These are phyloP conservation scores for Carettochelys insculpta DNA, from an alignment of 2,113 vertebrate species.

Conservation along the genomic window DNA sequence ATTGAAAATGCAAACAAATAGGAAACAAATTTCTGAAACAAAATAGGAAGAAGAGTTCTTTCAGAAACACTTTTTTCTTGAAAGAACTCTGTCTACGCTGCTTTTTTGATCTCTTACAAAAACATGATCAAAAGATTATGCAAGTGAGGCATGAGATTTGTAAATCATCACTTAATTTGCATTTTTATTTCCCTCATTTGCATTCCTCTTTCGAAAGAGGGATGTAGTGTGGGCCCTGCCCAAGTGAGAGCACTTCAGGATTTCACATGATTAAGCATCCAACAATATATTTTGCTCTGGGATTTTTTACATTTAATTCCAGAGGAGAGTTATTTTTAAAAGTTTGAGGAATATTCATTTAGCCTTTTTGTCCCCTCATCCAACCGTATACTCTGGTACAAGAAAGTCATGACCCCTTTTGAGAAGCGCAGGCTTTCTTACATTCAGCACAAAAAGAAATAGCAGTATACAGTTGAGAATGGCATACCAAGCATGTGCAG, in stretches of 20 bases:
- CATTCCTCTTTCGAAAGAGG: too few species aligned
- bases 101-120: too few species aligned
- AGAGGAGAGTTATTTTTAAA: slow-evolving; percentile 34
- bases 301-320: neutral
- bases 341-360: slow-evolving; percentile 1
- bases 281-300: neutral
- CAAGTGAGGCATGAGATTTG: too few species aligned
- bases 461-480: neutral
- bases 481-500: neutral
- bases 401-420: slow-evolving; percentile 55
- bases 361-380: slow-evolving; percentile 25
- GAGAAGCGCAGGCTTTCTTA: slow-evolving; percentile 40
- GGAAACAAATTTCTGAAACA: too few species aligned
- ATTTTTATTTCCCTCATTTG: too few species aligned
- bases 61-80: too few species aligned
- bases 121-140: too few species aligned
- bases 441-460: slow-evolving; percentile 33
- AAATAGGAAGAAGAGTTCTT: too few species aligned
- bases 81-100: too few species aligned
- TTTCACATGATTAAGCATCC: neutral
- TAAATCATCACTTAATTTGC: too few species aligned
- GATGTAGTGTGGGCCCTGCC: too few species aligned
- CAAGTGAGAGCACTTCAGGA: neutral
- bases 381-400: slow-evolving; percentile 60
- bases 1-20: too few species aligned